Percentiles rank a stretch among this genome's conserved stretches.
These are phyloP conservation scores for Drosophila subquinaria DNA, from an alignment of 2,888 invertebrate species.

Conservation along the genomic window DNA sequence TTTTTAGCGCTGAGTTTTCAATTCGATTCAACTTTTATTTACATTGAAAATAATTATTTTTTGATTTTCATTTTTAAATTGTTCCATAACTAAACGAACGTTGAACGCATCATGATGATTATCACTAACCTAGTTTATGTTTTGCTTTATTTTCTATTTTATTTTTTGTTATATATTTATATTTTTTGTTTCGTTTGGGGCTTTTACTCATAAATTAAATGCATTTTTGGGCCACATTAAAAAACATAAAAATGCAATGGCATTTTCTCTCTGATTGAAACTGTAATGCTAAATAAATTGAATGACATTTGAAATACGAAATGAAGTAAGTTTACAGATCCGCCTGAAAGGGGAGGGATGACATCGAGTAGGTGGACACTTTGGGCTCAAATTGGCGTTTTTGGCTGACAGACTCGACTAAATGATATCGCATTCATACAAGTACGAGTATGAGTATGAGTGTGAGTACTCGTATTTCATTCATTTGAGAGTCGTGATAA, in stretches of 20 bases:
- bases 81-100: slow-evolving; percentile 75
- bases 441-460: background rate
- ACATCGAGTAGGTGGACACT: background rate
- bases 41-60: slow-evolving; percentile 59
- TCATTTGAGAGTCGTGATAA: slow-evolving; percentile 5
- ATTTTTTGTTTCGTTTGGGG: slow-evolving; percentile 3
- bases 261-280: slow-evolving; percentile 60
- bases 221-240: slow-evolving; percentile 66
- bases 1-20: slow-evolving; percentile 25
- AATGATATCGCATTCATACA: slow-evolving; percentile 3
- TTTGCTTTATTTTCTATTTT: slow-evolving; percentile 8
- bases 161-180: background rate
- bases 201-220: slow-evolving; percentile 63
- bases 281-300: slow-evolving; percentile 44
- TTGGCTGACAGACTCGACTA: background rate
- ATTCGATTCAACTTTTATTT: slow-evolving; percentile 63
- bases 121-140: slow-evolving; percentile 72
- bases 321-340: slow-evolving; percentile 13
- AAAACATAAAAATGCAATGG: slow-evolving; percentile 51
- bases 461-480: background rate
- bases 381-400: background rate
- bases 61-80: slow-evolving; percentile 47
- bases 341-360: background rate
- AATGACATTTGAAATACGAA: slow-evolving; percentile 31
- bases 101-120: slow-evolving; percentile 77